Evolutionary conservation across 2,888 invertebrate genomes (phyloP).

Genomic region (Aspidapion aeneum): DNA sequence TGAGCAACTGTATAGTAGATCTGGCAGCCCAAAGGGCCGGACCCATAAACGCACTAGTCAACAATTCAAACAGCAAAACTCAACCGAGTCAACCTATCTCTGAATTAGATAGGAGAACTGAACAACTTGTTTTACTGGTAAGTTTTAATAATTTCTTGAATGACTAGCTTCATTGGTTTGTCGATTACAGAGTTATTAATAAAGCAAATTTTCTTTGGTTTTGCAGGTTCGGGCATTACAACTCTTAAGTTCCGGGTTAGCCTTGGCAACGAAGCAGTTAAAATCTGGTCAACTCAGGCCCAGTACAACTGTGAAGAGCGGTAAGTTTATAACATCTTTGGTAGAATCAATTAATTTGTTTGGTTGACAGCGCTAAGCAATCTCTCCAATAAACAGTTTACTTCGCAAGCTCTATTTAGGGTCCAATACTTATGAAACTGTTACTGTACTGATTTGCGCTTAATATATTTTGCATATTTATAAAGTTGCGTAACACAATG

Average conservation of each 20-base stretch:
- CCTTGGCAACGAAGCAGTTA: conserved; percentile 83
- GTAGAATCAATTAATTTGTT: neutral
- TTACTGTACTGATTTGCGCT: no score
- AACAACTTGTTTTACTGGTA: conserved; percentile 77
- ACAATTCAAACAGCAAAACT: conserved; percentile 25
- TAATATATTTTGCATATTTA: no score
- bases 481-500: no score
- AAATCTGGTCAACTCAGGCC: conserved; percentile 82
- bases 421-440: neutral
- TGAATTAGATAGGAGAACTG: conserved; percentile 57
- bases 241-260: conserved; percentile 90
- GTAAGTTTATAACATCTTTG: conserved; percentile 52
- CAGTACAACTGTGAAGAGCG: conserved; percentile 86
- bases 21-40: conserved; percentile 77
- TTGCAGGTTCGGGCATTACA: conserved; percentile 77
- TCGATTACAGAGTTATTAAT: neutral
- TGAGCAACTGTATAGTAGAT: conserved; percentile 93
- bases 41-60: conserved; percentile 57
- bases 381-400: no score
- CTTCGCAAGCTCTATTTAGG: neutral
- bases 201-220: neutral
- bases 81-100: conserved; percentile 32
- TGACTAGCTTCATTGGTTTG: neutral
- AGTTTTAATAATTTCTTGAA: neutral
- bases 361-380: no score